These are phyloP conservation scores for Apistogramma diplotaenia DNA, from an alignment of 2,113 vertebrate genomes.

Conservation along the genomic window DNA sequence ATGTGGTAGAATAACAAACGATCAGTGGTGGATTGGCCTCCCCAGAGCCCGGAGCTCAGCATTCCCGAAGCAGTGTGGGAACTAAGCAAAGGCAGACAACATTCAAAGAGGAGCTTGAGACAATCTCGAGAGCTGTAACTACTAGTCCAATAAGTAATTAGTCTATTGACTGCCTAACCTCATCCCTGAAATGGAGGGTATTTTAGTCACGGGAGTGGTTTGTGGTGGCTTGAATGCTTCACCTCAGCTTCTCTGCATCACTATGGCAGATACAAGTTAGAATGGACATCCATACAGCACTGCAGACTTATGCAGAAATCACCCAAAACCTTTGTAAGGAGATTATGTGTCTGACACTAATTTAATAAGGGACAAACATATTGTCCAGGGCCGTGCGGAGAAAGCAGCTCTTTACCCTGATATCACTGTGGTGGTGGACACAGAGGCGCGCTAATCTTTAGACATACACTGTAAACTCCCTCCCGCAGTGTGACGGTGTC, in stretches of 20 bases:
- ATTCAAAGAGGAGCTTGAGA: not conserved
- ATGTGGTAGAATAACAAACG: too few relatives aligned
- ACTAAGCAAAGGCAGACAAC: too few relatives aligned
- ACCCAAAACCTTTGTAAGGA: not conserved
- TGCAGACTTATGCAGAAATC: not conserved
- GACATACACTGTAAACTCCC: not conserved
- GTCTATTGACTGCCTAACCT: not conserved
- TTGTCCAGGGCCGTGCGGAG: conserved; percentile 9
- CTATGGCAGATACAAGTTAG: not conserved
- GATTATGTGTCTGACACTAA: conserved; percentile 20
- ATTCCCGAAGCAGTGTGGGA: too few relatives aligned
- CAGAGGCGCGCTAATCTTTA: not conserved
- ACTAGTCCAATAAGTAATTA: not conserved
- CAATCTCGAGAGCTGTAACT: not conserved
- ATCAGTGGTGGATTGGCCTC: too few relatives aligned
- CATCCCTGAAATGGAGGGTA: not conserved
- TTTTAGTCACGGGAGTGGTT: not conserved
- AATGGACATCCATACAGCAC: not conserved
- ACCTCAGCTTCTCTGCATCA: not conserved
- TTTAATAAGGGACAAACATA: conserved; percentile 9
- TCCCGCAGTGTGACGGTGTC: not conserved
- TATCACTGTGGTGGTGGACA: not conserved
- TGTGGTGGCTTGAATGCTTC: not conserved
- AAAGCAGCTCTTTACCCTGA: conserved; percentile 13
- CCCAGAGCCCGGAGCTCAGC: too few relatives aligned